phyloP scores from a whole-genome alignment of 2,797 vertebrate genomes.

The Notolepis coatsorum region DNA sequence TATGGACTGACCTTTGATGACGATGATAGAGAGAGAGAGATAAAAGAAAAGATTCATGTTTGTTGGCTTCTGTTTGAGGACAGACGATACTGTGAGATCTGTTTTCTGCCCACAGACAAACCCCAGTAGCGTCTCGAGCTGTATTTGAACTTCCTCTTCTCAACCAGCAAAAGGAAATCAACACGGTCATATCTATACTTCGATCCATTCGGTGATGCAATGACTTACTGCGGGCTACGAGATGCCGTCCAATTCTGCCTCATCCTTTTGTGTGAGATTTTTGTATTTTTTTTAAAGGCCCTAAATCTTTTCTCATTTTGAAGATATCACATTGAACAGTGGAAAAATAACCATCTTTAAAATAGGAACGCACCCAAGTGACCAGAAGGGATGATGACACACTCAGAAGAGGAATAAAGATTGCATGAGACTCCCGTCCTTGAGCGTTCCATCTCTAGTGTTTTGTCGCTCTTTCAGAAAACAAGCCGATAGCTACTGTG shows the following conservation, averaged over 20 bases:
- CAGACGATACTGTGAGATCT: constrained; percentile 10
- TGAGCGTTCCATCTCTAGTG: too few species aligned
- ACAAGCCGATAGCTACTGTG: too few species aligned
- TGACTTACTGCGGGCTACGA: too few species aligned
- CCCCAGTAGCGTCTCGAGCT: neutral
- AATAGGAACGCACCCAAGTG: neutral
- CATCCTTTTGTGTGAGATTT: neutral
- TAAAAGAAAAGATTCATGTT: constrained; percentile 55
- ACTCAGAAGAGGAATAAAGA: constrained; percentile 5
- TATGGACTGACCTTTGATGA: constrained; percentile 66
- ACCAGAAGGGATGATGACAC: constrained; percentile 14
- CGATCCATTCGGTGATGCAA: neutral
- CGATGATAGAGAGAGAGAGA: constrained; percentile 55
- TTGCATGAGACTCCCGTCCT: constrained; percentile 14
- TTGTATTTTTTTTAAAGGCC: neutral
- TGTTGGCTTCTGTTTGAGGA: constrained; percentile 57
- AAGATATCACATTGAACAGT: neutral
- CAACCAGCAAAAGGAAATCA: constrained; percentile 58
- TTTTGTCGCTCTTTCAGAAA: neutral
- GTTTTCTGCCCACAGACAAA: constrained; percentile 17
- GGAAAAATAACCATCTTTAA: neutral
- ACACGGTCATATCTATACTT: constrained; percentile 6
- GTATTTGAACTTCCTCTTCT: constrained; percentile 44
- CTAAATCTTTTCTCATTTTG: neutral
- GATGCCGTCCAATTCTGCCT: neutral